These are phyloP conservation scores for Ypsolopha scabrella DNA, from an alignment of 2,888 invertebrate genomes.

Conservation along the genomic window DNA sequence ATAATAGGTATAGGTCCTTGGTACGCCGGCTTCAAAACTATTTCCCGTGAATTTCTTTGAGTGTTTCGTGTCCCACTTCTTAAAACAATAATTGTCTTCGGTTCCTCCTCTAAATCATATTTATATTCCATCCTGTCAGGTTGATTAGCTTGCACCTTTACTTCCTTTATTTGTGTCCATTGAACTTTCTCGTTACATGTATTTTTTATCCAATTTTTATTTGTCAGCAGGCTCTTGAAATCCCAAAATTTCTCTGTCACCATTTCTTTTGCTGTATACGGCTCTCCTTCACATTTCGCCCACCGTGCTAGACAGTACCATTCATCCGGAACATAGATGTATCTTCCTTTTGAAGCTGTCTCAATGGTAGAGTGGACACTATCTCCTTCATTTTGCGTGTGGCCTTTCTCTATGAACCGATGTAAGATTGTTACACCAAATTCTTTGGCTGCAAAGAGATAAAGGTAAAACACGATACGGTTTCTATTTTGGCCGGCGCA, in stretches of 20 bases:
- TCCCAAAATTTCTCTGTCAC: constrained; percentile 7
- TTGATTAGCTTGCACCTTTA: constrained; percentile 7
- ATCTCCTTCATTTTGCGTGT: constrained; percentile 17
- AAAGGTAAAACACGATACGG: constrained; percentile 14
- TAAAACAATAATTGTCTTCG: constrained; percentile 4
- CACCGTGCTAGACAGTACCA: constrained; percentile 3
- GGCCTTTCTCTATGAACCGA: constrained; percentile 16
- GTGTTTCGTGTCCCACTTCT: constrained; percentile 1
- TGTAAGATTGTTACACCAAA: constrained; percentile 13
- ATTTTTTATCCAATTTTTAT: constrained; percentile 11
- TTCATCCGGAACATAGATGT: constrained; percentile 8
- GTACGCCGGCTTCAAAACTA: constrained; percentile 6
- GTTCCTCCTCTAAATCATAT: constrained; percentile 10
- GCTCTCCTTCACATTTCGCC: constrained; percentile 5
- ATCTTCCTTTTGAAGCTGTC: constrained; percentile 6
- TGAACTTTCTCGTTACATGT: constrained; percentile 7
- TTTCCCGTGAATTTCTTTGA: background rate
- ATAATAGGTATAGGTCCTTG: constrained; percentile 5
- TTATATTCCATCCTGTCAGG: constrained; percentile 9
- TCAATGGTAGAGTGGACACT: constrained; percentile 16
- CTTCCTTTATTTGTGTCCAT: constrained; percentile 8
- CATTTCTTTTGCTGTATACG: constrained; percentile 9
- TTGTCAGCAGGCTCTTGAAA: constrained; percentile 11
- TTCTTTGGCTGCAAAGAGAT: constrained; percentile 10
- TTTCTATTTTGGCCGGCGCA: constrained; percentile 16